phyloP scores from a whole-genome alignment of 2,888 invertebrate species.

The Anthrax anthrax region DNA sequence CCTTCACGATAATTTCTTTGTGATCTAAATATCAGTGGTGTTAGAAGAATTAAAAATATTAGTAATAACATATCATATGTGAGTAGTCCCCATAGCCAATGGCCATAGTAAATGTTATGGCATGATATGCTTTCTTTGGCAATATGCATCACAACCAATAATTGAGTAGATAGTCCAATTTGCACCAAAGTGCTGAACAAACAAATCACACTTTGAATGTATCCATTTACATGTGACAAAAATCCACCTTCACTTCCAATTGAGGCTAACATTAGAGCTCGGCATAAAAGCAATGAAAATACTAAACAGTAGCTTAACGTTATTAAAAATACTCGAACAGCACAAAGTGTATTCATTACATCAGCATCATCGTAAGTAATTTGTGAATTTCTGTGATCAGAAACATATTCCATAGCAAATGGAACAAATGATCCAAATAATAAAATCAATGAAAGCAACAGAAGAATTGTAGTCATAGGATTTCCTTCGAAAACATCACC shows the following conservation, averaged over 20 bases:
- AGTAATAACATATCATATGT: constrained; percentile 49
- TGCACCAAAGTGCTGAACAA: constrained; percentile 50
- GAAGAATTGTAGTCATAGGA: constrained; percentile 39
- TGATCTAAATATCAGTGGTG: constrained; percentile 46
- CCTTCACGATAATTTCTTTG: constrained; percentile 57
- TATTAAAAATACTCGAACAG: constrained; percentile 41
- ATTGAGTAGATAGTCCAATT: constrained; percentile 38
- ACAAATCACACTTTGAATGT: constrained; percentile 48
- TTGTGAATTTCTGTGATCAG: constrained; percentile 29
- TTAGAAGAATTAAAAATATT: constrained; percentile 39
- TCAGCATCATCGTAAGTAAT: constrained; percentile 30
- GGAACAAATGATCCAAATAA: constrained; percentile 39
- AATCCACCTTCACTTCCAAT: constrained; percentile 51
- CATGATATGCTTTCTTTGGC: constrained; percentile 37
- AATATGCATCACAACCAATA: constrained; percentile 34
- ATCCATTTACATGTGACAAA: constrained; percentile 54
- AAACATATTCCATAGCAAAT: constrained; percentile 36
- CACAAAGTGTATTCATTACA: constrained; percentile 36
- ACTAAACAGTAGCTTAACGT: constrained; percentile 46
- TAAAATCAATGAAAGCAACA: constrained; percentile 36
- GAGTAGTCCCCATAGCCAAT: constrained; percentile 37
- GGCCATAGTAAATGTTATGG: constrained; percentile 36
- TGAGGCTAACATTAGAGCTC: constrained; percentile 49
- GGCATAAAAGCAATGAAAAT: constrained; percentile 48
- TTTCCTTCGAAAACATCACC: constrained; percentile 54